Percentiles rank a stretch among this genome's conserved stretches.
These are phyloP conservation scores for Anhinga rufa DNA, from an alignment of 2,113 vertebrate species.

Conservation along the genomic window DNA sequence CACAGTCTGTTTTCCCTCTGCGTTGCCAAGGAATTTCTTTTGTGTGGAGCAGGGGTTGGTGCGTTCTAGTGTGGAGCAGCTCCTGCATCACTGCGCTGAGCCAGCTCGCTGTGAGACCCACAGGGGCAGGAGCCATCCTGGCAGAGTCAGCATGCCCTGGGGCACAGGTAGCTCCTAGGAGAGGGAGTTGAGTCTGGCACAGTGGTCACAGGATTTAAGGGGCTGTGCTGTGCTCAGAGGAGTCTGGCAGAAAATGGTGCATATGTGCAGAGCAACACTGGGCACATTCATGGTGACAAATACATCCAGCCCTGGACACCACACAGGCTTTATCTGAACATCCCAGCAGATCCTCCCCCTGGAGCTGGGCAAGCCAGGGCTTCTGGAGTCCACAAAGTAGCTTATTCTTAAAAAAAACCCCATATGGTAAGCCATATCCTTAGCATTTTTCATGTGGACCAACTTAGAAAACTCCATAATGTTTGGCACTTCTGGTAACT, in stretches of 20 bases:
- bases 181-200: neutral
- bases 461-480: neutral
- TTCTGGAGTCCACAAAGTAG: neutral
- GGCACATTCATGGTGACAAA: fast-evolving
- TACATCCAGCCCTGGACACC: neutral
- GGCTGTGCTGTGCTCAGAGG: neutral
- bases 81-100: fast-evolving
- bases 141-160: fast-evolving
- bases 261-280: neutral
- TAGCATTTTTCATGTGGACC: neutral
- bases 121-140: neutral
- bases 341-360: neutral
- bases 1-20: neutral
- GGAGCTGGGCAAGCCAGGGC: neutral
- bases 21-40: neutral
- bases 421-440: neutral
- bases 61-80: neutral
- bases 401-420: neutral
- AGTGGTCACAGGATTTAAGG: neutral
- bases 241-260: neutral
- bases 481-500: neutral
- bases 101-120: fast-evolving
- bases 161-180: neutral
- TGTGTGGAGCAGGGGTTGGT: neutral
- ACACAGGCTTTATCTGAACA: neutral